Evolutionary conservation across 2,797 vertebrate species (phyloP).

Genomic region (Rallus crepitans): DNA sequence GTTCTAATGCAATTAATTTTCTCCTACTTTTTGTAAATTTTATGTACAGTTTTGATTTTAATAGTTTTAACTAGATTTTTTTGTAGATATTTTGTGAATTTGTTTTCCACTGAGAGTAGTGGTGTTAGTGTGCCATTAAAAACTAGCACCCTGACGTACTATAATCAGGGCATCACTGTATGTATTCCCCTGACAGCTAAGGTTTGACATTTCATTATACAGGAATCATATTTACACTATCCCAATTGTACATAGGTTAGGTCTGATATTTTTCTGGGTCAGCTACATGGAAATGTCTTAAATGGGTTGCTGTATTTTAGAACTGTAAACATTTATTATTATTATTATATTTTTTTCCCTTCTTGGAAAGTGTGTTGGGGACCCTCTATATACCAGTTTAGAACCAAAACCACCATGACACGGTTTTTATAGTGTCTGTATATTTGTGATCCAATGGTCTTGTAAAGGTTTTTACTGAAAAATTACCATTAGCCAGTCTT

Average conservation of each 20-base stretch:
- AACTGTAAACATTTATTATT: slow-evolving; percentile 59
- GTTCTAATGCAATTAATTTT: slow-evolving; percentile 85
- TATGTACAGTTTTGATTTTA: slow-evolving; percentile 99
- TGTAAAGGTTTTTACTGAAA: slow-evolving; percentile 99
- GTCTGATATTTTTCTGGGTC: slow-evolving; percentile 82
- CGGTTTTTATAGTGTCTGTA: slow-evolving; percentile 89
- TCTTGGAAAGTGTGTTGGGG: slow-evolving; percentile 85
- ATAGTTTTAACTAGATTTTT: slow-evolving; percentile 91
- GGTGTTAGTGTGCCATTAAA: slow-evolving; percentile 83
- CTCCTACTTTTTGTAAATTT: slow-evolving; percentile 94
- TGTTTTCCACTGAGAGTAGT: slow-evolving; percentile 85
- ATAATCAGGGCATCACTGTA: slow-evolving; percentile 81
- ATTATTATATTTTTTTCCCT: slow-evolving; percentile 69
- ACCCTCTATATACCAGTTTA: slow-evolving; percentile 90
- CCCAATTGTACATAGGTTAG: slow-evolving; percentile 82
- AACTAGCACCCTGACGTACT: slow-evolving; percentile 77
- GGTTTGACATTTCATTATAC: slow-evolving; percentile 72
- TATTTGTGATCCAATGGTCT: slow-evolving; percentile 94
- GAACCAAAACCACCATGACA: slow-evolving; percentile 85
- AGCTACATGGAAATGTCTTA: slow-evolving; percentile 83
- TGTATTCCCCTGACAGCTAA: slow-evolving; percentile 73
- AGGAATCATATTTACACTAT: slow-evolving; percentile 62
- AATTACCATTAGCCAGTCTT: slow-evolving; percentile 98
- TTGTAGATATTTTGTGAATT: slow-evolving; percentile 94
- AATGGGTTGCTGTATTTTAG: slow-evolving; percentile 89